Evolutionary conservation across 2,113 vertebrate genomes (phyloP).

Genomic region (Agapornis roseicollis): DNA sequence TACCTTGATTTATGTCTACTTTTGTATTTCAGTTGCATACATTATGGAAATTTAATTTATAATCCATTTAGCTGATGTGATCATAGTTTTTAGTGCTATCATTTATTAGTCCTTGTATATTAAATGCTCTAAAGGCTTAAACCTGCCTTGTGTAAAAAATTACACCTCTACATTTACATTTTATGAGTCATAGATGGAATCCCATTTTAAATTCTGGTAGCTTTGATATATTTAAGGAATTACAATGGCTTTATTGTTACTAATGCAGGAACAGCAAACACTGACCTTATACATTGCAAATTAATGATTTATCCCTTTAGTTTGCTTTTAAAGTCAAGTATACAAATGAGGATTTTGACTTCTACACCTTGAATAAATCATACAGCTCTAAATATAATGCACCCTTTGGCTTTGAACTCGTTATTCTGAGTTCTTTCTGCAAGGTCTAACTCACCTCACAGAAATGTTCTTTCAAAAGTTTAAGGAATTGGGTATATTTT

Average conservation of each 20-base stretch:
- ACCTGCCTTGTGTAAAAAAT: slow-evolving; percentile 82
- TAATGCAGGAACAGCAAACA: slow-evolving; percentile 72
- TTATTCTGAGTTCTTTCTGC: slow-evolving; percentile 49
- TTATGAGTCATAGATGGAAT: slow-evolving; percentile 91
- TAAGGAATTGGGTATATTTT: not conserved
- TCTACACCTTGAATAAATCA: slow-evolving; percentile 70
- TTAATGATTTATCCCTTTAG: slow-evolving; percentile 71
- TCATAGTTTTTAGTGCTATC: slow-evolving; percentile 93
- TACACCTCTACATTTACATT: slow-evolving; percentile 86
- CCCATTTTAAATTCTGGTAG: slow-evolving; percentile 85
- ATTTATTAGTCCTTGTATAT: slow-evolving; percentile 95
- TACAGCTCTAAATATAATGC: slow-evolving; percentile 34
- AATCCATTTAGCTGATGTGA: slow-evolving; percentile 99
- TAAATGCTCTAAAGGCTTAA: slow-evolving; percentile 86
- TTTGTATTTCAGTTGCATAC: slow-evolving; percentile 94
- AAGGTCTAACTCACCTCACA: slow-evolving; percentile 27
- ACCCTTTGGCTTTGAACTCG: slow-evolving; percentile 65
- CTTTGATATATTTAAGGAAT: slow-evolving; percentile 68
- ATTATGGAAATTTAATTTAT: slow-evolving; percentile 99
- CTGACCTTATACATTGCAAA: slow-evolving; percentile 67
- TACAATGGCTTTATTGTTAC: slow-evolving; percentile 70
- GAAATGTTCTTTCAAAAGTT: slow-evolving; percentile 42
- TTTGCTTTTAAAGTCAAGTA: slow-evolving; percentile 68
- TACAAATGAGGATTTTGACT: slow-evolving; percentile 65
- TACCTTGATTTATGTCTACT: slow-evolving; percentile 91